Evolutionary conservation across 1,140 invertebrate genomes (phyloP).

Genomic region (Bathynomus jamesi): DNA sequence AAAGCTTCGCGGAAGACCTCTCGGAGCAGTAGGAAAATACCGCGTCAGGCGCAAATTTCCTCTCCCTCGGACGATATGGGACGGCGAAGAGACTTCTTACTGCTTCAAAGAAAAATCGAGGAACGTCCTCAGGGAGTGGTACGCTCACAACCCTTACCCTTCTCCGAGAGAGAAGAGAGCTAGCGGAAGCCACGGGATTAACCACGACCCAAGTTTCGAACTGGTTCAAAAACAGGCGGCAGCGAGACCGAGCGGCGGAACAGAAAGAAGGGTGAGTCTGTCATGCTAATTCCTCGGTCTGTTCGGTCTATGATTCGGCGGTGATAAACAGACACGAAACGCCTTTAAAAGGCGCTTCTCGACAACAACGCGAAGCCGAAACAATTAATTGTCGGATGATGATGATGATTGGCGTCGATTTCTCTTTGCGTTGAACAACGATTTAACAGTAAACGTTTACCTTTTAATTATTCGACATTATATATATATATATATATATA

Average conservation of each 20-base stretch:
- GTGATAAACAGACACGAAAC: too few species aligned
- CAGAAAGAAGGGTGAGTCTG: constrained; percentile 64
- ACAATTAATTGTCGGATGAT: too few species aligned
- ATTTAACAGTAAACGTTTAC: too few species aligned
- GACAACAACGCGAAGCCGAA: too few species aligned
- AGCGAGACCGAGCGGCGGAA: constrained; percentile 88
- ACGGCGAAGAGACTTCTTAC: constrained; percentile 97
- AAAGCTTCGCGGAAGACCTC: constrained; percentile 79
- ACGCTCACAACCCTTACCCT: constrained; percentile 71
- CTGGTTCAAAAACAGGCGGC: constrained; percentile 96
- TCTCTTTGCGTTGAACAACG: too few species aligned
- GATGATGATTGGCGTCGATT: too few species aligned
- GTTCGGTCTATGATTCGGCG: too few species aligned
- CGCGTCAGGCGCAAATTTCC: constrained; percentile 95
- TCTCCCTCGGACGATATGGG: constrained; percentile 95
- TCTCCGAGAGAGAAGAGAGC: constrained; percentile 88
- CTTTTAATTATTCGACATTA: neutral
- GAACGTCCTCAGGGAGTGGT: constrained; percentile 41
- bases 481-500: constrained; percentile 11
- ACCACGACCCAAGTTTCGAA: constrained; percentile 96
- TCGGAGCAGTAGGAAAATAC: constrained; percentile 92
- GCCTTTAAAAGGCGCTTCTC: too few species aligned
- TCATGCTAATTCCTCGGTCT: too few species aligned
- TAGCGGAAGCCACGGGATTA: constrained; percentile 91
- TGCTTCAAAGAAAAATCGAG: constrained; percentile 71